Conservation (phyloP, 2,888 invertebrate genomes). For the Hirtodrosophila histrioides region DNA sequence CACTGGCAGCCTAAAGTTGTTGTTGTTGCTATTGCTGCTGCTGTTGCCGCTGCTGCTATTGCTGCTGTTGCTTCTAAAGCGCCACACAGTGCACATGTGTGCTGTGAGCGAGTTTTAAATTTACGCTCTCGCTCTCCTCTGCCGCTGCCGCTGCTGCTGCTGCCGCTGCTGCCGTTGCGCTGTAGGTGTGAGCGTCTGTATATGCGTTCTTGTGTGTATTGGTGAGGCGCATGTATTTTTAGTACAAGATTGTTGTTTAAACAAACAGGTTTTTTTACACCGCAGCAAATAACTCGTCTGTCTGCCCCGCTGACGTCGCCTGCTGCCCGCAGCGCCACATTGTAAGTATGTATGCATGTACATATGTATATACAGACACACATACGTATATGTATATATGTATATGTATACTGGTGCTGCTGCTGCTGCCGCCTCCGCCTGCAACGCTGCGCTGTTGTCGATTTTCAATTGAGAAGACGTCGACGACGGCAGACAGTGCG, state of each 20-base stretch:
- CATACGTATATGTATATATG: neutral
- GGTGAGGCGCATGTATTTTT: conserved; percentile 73
- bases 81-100: conserved; percentile 58
- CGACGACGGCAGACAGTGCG: conserved; percentile 59
- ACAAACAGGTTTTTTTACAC: conserved; percentile 79
- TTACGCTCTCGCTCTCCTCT: conserved; percentile 24
- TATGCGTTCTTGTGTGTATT: conserved; percentile 23
- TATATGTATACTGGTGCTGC: conserved; percentile 30
- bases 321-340: conserved; percentile 62
- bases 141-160: conserved; percentile 11
- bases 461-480: conserved; percentile 68
- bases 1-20: conserved; percentile 68
- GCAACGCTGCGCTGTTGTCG: conserved; percentile 69
- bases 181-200: conserved; percentile 6
- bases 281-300: conserved; percentile 78
- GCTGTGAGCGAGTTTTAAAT: conserved; percentile 22
- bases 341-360: conserved; percentile 9
- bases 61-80: conserved; percentile 50
- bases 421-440: conserved; percentile 60
- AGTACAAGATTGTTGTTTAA: conserved; percentile 81
- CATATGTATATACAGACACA: neutral
- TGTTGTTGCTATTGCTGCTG: conserved; percentile 9
- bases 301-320: conserved; percentile 55
- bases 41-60: conserved; percentile 20
- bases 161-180: conserved; percentile 13